Evolutionary conservation across 2,797 vertebrate species (phyloP).

Genomic region (Anisognathus igniventris): DNA sequence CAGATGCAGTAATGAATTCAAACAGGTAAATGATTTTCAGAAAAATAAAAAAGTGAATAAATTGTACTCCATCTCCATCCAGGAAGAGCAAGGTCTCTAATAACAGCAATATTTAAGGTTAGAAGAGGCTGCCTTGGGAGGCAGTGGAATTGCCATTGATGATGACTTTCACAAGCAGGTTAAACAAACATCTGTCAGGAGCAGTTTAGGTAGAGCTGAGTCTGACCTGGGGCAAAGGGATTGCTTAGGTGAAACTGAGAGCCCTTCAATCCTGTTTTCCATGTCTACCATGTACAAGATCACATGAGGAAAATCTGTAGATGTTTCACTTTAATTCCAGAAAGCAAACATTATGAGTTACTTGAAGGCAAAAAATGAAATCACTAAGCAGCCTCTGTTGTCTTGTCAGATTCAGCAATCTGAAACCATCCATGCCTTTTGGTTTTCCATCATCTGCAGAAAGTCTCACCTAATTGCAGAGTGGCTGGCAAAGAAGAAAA

Average conservation of each 20-base stretch:
- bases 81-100: neutral
- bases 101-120: neutral
- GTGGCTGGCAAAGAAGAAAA: neutral
- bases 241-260: neutral
- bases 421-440: neutral
- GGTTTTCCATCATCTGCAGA: neutral
- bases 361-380: neutral
- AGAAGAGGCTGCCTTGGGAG: neutral
- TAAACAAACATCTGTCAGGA: constrained; percentile 1
- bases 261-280: neutral
- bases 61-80: neutral
- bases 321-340: neutral
- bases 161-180: neutral
- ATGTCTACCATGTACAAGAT: neutral
- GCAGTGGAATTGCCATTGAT: neutral
- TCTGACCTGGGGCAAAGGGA: neutral
- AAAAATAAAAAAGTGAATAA: neutral
- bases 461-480: neutral
- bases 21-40: neutral
- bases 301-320: neutral
- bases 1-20: neutral
- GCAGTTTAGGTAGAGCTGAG: neutral
- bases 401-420: neutral
- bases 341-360: neutral
- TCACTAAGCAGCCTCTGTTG: neutral